Percentiles rank a stretch among this genome's conserved stretches.
These are phyloP conservation scores for Ecliptopera silaceata DNA, from an alignment of 2,888 invertebrate genomes.

Conservation along the genomic window DNA sequence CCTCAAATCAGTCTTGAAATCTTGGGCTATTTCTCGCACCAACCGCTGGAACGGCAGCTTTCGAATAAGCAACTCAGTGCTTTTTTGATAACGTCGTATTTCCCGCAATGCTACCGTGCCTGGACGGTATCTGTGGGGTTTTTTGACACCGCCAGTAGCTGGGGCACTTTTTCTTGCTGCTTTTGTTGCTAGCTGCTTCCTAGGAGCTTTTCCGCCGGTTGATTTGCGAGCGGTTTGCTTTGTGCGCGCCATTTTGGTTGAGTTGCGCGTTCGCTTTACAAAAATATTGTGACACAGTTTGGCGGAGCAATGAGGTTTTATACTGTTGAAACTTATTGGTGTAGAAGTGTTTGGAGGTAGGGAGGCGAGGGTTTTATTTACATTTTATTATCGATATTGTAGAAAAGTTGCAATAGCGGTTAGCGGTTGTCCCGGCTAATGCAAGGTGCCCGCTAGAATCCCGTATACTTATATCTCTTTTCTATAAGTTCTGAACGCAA, in stretches of 20 bases:
- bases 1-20: conserved; percentile 87
- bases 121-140: conserved; percentile 87
- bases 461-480: no score
- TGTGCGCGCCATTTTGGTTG: conserved; percentile 84
- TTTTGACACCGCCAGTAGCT: conserved; percentile 88
- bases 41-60: conserved; percentile 89
- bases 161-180: conserved; percentile 88
- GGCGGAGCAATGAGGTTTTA: conserved; percentile 7
- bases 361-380: neutral
- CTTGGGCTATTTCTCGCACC: conserved; percentile 89
- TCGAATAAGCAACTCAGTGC: conserved; percentile 87
- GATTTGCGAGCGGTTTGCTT: conserved; percentile 90
- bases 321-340: neutral
- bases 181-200: conserved; percentile 88
- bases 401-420: no score
- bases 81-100: conserved; percentile 88
- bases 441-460: no score
- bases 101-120: conserved; percentile 88
- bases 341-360: neutral
- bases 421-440: no score
- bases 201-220: conserved; percentile 88
- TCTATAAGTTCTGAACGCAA: no score
- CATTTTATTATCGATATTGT: no score
- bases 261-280: neutral
- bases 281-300: neutral